Percentiles rank a stretch among this genome's conserved stretches.
Conservation (phyloP, 2,797 vertebrate genomes). For the Lateolabrax maculatus region DNA sequence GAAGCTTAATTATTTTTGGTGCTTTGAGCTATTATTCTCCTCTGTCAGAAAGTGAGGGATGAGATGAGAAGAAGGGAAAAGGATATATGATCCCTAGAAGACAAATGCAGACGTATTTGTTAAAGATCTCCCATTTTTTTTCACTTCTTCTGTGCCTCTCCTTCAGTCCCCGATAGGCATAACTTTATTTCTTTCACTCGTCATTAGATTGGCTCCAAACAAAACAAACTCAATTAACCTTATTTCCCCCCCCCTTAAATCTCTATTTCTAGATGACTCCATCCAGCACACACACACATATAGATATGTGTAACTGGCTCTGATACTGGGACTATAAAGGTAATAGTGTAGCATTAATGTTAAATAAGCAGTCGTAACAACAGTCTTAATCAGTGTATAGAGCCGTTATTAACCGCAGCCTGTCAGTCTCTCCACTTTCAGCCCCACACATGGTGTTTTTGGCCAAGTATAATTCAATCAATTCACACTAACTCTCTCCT, state of each 20-base stretch:
- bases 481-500: constrained; percentile 76
- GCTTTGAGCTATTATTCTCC: constrained; percentile 85
- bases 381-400: constrained; percentile 29
- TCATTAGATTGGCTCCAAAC: constrained; percentile 70
- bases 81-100: constrained; percentile 76
- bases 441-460: constrained; percentile 72
- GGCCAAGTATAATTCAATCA: constrained; percentile 78
- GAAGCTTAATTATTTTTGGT: constrained; percentile 82
- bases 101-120: constrained; percentile 68
- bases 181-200: constrained; percentile 66
- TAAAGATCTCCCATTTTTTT: constrained; percentile 43
- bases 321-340: neutral
- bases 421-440: constrained; percentile 59
- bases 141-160: constrained; percentile 38
- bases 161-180: constrained; percentile 59
- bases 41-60: constrained; percentile 65
- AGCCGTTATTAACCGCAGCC: constrained; percentile 43
- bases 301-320: constrained; percentile 10
- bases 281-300: constrained; percentile 15
- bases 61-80: constrained; percentile 52
- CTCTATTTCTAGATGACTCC: constrained; percentile 37
- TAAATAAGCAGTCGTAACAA: constrained; percentile 21
- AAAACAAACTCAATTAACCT: constrained; percentile 82
- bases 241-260: constrained; percentile 42
- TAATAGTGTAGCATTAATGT: constrained; percentile 1